A percentile compares a stretch with the other conserved stretches of the same genome.
Evolutionary conservation across 2,888 invertebrate genomes (phyloP).

Genomic region (Mimumesa dahlbomi): DNA sequence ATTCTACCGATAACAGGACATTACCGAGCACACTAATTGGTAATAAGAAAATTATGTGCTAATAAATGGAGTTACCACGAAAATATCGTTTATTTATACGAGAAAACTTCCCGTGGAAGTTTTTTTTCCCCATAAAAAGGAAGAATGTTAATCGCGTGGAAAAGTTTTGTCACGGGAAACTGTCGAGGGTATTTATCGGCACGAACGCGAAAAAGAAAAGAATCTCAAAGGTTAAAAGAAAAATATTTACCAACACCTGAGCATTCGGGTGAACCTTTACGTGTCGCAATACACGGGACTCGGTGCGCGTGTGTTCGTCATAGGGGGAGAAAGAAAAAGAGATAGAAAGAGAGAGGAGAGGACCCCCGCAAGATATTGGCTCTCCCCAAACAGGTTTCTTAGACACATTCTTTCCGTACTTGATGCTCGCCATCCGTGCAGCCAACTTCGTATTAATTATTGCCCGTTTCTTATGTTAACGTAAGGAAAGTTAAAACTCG

Average conservation of each 20-base stretch:
- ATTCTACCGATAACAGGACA: no score
- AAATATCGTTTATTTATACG: no score
- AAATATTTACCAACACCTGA: constrained; percentile 46
- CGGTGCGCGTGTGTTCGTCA: constrained; percentile 34
- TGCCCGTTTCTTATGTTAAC: not conserved
- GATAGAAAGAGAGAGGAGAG: constrained; percentile 8
- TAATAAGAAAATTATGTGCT: no score
- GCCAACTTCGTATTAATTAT: constrained; percentile 49
- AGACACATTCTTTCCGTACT: constrained; percentile 61
- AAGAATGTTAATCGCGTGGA: no score
- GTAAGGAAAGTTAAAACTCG: no score
- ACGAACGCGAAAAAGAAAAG: constrained; percentile 9
- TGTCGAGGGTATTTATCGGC: not conserved
- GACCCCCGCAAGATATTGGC: constrained; percentile 57
- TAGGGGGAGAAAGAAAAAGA: constrained; percentile 6
- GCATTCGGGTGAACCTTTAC: constrained; percentile 41
- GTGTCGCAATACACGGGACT: constrained; percentile 51
- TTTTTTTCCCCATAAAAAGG: no score
- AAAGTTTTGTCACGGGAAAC: no score
- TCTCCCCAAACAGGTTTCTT: constrained; percentile 70
- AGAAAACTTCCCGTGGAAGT: no score
- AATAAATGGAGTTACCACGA: no score
- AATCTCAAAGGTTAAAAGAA: constrained; percentile 19
- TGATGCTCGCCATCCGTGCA: constrained; percentile 51
- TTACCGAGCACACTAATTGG: no score